Base-by-base conservation (phyloP, 2,888 invertebrate genomes). In the Tiliacea aurago region DNA sequence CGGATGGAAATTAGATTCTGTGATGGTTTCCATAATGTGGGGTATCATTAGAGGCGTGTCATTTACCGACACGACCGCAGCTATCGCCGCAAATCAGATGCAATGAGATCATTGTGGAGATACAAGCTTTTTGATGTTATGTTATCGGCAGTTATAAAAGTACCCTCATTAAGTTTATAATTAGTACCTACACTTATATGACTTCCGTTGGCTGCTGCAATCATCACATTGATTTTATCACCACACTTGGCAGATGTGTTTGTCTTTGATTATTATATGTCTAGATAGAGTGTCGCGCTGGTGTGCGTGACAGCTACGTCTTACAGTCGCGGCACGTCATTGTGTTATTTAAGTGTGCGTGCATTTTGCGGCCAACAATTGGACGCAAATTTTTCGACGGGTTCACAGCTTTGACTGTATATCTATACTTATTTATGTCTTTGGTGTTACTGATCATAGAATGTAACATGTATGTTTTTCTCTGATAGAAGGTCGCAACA, bases 1-100 rank as follows among this genome's bases (percentile, higher is more conserved):
- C 55, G 53, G 53, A 64, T 81, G 69, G 75, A 73, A 86, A 84
- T 86, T 86, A 86, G 70, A 78, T 69, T 81, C 53, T 64, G 58
- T 71, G 67, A 82, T 78, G 68, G 73, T 65, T 75, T 51, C 47
- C 53, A 76, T 80, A 73, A 81, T 66, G 77, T 56, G 1, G 61
- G 28, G 56, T 66, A 67, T 77, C 76, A 73, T 85, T 83, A 76
- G 72, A 65, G 47, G 13, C 20, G 58, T 62, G 69, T 75, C 85
- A 65, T 79, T 84, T 83, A 47, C 66, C 23, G 20, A 63, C 62
- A 58, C 33, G 55, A 83, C 81, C 81, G 80, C 81, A 83, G 64
- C 2, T 51, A 56, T 28, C 28, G 49, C 80, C 80, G 67, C 80
- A 83, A 73, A 81, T 83, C 81, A 79, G 72, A 68, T 76, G 76